phyloP scores from a whole-genome alignment of 2,113 vertebrate genomes.

The Calidris pugnax region DNA sequence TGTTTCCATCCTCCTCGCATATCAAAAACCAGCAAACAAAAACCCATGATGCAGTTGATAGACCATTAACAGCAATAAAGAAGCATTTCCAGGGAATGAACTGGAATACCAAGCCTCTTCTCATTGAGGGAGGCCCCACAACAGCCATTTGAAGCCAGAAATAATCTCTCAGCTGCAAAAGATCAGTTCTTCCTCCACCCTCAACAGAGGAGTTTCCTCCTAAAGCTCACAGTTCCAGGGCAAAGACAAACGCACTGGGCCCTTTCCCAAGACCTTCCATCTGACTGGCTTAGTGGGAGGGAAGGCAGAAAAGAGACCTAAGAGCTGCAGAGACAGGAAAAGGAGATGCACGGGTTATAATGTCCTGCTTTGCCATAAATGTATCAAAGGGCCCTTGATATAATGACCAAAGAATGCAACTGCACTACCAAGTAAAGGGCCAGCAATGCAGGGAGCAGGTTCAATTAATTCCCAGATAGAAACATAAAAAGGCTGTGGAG shows the following conservation, averaged over 20 bases:
- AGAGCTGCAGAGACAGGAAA: background rate
- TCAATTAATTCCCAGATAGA: background rate
- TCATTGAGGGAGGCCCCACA: background rate
- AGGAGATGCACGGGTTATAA: background rate
- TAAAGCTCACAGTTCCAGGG: background rate
- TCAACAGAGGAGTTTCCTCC: background rate
- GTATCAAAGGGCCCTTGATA: background rate
- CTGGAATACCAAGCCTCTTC: background rate
- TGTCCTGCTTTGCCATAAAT: background rate
- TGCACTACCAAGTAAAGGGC: background rate
- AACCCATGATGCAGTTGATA: background rate
- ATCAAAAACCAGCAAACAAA: background rate
- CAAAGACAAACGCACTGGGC: background rate
- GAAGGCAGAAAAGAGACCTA: background rate
- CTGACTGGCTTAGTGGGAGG: background rate
- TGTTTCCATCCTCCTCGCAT: background rate
- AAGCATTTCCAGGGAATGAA: background rate
- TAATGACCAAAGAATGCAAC: background rate
- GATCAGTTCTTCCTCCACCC: background rate
- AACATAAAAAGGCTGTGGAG: background rate
- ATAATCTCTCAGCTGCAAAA: background rate
- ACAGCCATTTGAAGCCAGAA: background rate
- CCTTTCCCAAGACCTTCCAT: background rate
- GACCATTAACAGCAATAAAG: background rate
- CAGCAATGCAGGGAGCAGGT: background rate